Evolutionary conservation across 2,888 invertebrate species (phyloP).

Genomic region (Hyles lineata): DNA sequence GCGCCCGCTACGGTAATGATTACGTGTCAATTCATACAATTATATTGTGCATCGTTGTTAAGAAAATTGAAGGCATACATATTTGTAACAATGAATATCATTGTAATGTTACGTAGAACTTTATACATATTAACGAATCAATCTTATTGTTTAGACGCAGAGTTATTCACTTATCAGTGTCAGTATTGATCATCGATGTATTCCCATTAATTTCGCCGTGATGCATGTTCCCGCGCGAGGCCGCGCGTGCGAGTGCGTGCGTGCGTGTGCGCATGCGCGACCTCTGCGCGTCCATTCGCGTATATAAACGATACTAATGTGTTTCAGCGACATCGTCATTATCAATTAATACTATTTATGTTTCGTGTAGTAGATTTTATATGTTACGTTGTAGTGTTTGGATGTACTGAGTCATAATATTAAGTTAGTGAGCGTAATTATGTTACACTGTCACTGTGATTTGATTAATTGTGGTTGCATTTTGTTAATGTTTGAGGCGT

Average conservation of each 20-base stretch:
- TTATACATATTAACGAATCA: constrained; percentile 67
- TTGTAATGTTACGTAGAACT: constrained; percentile 79
- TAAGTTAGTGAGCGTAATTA: constrained; percentile 79
- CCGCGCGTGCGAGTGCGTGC: constrained; percentile 2
- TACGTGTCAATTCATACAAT: constrained; percentile 83
- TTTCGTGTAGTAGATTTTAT: constrained; percentile 65
- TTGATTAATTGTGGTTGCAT: constrained; percentile 77
- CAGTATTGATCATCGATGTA: constrained; percentile 46
- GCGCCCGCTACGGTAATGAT: constrained; percentile 54
- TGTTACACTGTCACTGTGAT: constrained; percentile 82
- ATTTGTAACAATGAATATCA: constrained; percentile 76
- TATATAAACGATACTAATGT: constrained; percentile 33
- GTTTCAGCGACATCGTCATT: constrained; percentile 59
- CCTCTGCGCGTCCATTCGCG: background rate
- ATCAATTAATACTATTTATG: constrained; percentile 64
- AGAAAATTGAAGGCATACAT: constrained; percentile 64
- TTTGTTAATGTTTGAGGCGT: constrained; percentile 68
- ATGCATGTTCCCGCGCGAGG: constrained; percentile 1
- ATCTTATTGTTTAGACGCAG: constrained; percentile 62
- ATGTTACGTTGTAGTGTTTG: constrained; percentile 70
- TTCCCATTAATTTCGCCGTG: constrained; percentile 42
- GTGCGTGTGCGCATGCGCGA: constrained; percentile 28
- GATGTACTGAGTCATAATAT: constrained; percentile 77
- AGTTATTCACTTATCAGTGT: constrained; percentile 48
- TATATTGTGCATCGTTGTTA: constrained; percentile 81